A percentile compares a stretch with the other conserved stretches of the same genome.
phyloP scores from a whole-genome alignment of 2,888 invertebrate species.

The Perithous albicinctus region DNA sequence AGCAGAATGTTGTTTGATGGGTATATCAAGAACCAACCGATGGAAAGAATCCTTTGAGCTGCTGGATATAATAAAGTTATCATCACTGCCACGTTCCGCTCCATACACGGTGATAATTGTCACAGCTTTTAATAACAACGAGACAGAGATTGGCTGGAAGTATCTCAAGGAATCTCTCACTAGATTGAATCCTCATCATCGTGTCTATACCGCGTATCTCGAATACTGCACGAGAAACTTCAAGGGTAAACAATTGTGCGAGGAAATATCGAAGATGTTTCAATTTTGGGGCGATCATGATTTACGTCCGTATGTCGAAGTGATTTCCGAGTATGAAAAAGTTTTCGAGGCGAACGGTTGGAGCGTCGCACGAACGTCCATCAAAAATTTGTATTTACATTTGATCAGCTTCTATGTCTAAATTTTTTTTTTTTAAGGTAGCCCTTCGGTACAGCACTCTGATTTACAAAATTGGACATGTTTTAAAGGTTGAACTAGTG shows the following conservation, averaged over 20 bases:
- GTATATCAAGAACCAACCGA: slow-evolving; percentile 87
- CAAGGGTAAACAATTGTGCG: slow-evolving; percentile 80
- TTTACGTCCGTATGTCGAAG: slow-evolving; percentile 81
- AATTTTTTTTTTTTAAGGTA: slow-evolving; percentile 44
- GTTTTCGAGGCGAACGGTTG: slow-evolving; percentile 71
- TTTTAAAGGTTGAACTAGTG: too few relatives aligned
- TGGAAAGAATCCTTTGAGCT: slow-evolving; percentile 88
- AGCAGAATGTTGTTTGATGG: slow-evolving; percentile 87
- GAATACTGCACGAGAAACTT: slow-evolving; percentile 84
- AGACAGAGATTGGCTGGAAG: slow-evolving; percentile 87
- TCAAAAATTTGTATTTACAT: slow-evolving; percentile 69
- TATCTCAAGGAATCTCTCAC: slow-evolving; percentile 86
- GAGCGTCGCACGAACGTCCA: slow-evolving; percentile 62
- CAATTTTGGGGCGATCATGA: slow-evolving; percentile 86
- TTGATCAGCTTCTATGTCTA: background rate
- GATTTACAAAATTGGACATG: too few relatives aligned
- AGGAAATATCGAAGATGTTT: slow-evolving; percentile 87
- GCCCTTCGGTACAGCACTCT: too few relatives aligned
- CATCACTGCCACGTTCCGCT: slow-evolving; percentile 84
- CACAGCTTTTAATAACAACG: slow-evolving; percentile 87
- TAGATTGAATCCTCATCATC: slow-evolving; percentile 82
- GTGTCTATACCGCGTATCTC: slow-evolving; percentile 86
- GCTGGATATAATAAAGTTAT: slow-evolving; percentile 87
- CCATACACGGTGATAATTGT: slow-evolving; percentile 86
- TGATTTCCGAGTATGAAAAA: slow-evolving; percentile 79